Evolutionary conservation across 2,888 invertebrate species (phyloP).

Genomic region (Gymnocheta viridis): DNA sequence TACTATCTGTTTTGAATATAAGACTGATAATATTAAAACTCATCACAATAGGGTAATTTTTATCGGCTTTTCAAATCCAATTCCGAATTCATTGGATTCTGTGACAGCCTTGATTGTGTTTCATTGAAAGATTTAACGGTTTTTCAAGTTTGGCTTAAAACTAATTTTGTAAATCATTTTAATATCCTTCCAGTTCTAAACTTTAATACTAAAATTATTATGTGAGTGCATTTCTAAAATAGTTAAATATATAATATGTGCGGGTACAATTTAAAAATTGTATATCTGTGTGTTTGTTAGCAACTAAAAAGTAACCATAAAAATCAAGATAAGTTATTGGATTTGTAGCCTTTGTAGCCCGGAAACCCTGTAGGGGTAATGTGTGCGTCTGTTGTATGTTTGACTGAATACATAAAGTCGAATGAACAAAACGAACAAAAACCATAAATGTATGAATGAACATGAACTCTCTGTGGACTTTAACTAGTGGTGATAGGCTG

Average conservation of each 20-base stretch:
- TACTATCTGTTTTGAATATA: too few relatives aligned
- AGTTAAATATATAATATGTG: not conserved
- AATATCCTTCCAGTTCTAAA: too few relatives aligned
- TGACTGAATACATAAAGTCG: not conserved
- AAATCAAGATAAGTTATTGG: slow-evolving; percentile 81
- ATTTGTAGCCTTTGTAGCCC: slow-evolving; percentile 73
- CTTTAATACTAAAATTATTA: not conserved
- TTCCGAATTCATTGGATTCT: too few relatives aligned
- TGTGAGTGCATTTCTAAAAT: not conserved
- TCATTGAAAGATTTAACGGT: too few relatives aligned
- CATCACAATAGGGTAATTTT: too few relatives aligned
- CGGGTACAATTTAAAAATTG: slow-evolving; percentile 5
- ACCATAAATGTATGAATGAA: slow-evolving; percentile 44
- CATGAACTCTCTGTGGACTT: slow-evolving; percentile 60
- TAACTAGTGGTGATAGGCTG: slow-evolving; percentile 66
- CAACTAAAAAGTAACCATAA: slow-evolving; percentile 76
- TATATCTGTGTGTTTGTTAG: slow-evolving; percentile 19
- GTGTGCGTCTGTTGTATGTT: slow-evolving; percentile 29
- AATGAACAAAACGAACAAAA: slow-evolving; percentile 33
- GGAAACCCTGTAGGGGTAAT: slow-evolving; percentile 57
- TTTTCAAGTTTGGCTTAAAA: too few relatives aligned
- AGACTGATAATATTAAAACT: too few relatives aligned
- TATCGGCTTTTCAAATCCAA: too few relatives aligned
- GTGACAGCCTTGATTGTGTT: too few relatives aligned
- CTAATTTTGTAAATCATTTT: too few relatives aligned